phyloP scores from a whole-genome alignment of 2,888 invertebrate genomes.

The Cephus runcator region DNA sequence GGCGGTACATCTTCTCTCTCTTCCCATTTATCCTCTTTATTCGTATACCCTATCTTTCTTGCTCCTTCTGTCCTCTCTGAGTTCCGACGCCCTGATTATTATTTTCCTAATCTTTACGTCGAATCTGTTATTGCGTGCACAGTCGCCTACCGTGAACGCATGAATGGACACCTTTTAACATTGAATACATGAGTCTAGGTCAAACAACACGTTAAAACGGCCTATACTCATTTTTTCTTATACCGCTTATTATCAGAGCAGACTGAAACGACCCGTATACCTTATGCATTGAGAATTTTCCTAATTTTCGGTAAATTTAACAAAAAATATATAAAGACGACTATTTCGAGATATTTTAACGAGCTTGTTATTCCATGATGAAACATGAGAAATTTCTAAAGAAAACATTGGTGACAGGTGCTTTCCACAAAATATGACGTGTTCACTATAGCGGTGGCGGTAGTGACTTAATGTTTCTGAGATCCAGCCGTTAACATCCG shows the following conservation, averaged over 20 bases:
- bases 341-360: background rate
- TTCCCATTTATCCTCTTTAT: background rate
- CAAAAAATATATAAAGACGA: background rate
- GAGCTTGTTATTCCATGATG: background rate
- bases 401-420: background rate
- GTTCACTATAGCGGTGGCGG: background rate
- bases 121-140: slow-evolving; percentile 24
- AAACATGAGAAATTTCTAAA: background rate
- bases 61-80: background rate
- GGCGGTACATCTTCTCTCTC: background rate
- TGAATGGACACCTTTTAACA: slow-evolving; percentile 1
- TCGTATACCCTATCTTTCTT: background rate
- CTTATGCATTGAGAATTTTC: background rate
- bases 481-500: background rate
- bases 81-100: slow-evolving; percentile 40
- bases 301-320: too few relatives aligned
- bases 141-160: background rate
- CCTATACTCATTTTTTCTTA: background rate
- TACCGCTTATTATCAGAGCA: background rate
- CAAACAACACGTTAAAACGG: background rate
- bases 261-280: background rate
- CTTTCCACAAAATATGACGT: background rate
- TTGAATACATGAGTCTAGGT: background rate
- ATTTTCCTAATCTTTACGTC: slow-evolving; percentile 33
- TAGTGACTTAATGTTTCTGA: background rate